These are phyloP conservation scores for Melanchra persicariae DNA, from an alignment of 2,888 invertebrate genomes.

Conservation along the genomic window DNA sequence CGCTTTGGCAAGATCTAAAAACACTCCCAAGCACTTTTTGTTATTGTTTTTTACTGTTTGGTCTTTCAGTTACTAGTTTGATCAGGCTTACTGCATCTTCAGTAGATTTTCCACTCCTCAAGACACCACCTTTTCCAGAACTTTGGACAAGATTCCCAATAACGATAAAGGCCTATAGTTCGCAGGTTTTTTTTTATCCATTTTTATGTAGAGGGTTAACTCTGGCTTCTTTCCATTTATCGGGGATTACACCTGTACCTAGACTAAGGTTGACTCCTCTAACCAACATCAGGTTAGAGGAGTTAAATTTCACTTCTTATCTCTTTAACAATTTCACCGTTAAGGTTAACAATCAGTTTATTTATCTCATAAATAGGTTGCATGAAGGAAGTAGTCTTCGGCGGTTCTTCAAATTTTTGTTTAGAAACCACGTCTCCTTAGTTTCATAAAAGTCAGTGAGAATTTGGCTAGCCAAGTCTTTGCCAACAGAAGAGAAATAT, in stretches of 20 bases:
- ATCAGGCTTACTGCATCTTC: too few relatives aligned
- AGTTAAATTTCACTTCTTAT: too few relatives aligned
- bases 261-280: not conserved
- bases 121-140: not conserved
- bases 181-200: not conserved
- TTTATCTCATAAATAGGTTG: not conserved
- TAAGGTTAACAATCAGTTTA: not conserved
- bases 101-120: not conserved
- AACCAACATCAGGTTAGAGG: not conserved
- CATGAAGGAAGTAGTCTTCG: not conserved
- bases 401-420: not conserved
- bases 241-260: not conserved
- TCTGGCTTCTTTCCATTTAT: not conserved
- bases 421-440: not conserved
- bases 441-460: not conserved
- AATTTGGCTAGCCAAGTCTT: not conserved
- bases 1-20: not conserved
- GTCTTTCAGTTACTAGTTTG: too few relatives aligned
- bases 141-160: not conserved
- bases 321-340: not conserved
- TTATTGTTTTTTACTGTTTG: too few relatives aligned
- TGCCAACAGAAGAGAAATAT: not conserved
- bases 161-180: not conserved
- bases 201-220: not conserved
- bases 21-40: not conserved